These are phyloP conservation scores for Micrastur ruficollis DNA, from an alignment of 2,797 vertebrate species.

Conservation along the genomic window DNA sequence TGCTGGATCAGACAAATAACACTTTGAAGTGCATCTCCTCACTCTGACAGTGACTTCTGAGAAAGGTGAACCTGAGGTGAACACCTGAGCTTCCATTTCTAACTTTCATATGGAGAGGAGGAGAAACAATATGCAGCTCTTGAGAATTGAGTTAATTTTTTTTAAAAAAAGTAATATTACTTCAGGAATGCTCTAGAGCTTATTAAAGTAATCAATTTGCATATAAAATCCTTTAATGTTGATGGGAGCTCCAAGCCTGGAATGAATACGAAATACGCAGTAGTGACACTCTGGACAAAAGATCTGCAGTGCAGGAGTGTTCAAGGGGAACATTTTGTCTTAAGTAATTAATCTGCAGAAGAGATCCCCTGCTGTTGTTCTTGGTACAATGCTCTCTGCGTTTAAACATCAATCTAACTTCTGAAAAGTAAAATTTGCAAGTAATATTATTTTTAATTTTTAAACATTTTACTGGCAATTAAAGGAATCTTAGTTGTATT, in stretches of 20 bases:
- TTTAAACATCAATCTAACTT: conserved; percentile 68
- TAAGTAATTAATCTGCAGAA: conserved; percentile 73
- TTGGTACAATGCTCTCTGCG: conserved; percentile 45
- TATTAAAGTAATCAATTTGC: conserved; percentile 66
- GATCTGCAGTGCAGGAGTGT: conserved; percentile 68
- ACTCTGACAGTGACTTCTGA: neutral
- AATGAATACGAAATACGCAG: conserved; percentile 51
- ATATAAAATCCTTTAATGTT: conserved; percentile 60
- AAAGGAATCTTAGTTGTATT: conserved; percentile 49
- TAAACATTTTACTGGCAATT: conserved; percentile 28
- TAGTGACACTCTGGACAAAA: conserved; percentile 66
- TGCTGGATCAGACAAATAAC: neutral
- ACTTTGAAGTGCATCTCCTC: neutral
- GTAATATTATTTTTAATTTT: conserved; percentile 46
- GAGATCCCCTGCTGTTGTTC: conserved; percentile 64
- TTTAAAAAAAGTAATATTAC: neutral
- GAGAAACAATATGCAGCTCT: conserved; percentile 41
- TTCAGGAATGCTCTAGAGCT: conserved; percentile 54
- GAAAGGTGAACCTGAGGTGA: conserved; percentile 41
- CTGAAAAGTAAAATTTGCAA: conserved; percentile 63
- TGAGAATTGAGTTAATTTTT: conserved; percentile 61
- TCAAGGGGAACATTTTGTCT: conserved; percentile 67
- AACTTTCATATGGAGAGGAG: neutral
- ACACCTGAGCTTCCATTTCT: conserved; percentile 20
- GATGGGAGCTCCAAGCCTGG: conserved; percentile 44